Base-by-base conservation (phyloP, 2,113 vertebrate species). In the Otocyon megalotis region DNA sequence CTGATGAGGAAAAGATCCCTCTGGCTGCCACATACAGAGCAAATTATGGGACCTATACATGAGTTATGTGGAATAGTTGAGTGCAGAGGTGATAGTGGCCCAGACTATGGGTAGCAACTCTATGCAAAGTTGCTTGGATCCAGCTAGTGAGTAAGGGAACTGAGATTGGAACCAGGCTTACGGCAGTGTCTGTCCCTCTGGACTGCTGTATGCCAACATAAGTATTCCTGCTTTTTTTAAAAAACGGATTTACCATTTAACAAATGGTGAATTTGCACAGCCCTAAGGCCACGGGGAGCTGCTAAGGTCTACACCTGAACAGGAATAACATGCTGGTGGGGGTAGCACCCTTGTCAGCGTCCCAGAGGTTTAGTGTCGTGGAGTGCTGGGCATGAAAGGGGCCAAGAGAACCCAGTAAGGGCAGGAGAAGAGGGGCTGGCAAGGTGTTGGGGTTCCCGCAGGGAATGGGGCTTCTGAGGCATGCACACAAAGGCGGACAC, bases 21-120 rank as follows among this genome's bases (percentile, higher is more conserved):
- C 67, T 92, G 96, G 93, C 69, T 96, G 84, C 91, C 93, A 93
- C 53, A 80, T 84, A 69, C 88, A 12, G 74, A 69, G 92, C 32
- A 80, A 69, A 62, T 74, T 80, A 80, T 2, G n/a, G 90, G 63
- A 67, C 24, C 0, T 37, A 48, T 58, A 13, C 53, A 24, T 48
- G 63, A 88, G 54, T 22, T 80, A 53, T 62, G 28, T 22, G 53
- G 53, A 69, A 65, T 0, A 28, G 65, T 28, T 22, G 13, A 94
- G 58, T n/a, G 85, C 80, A 72, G 96, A 93, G 56, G 88, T 28
- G 97, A 48, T 2, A 43, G n/a, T 19, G 50, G 74, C n/a, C 9
- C 2, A 9, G 74, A 53, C 35, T 3, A 22, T 0, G 3, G 30
- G 16, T 8, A 94, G 83, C 19, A 13, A 24, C 2, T 1, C 3